These are phyloP conservation scores for Tuberolachnus salignus DNA, from an alignment of 2,888 invertebrate genomes.

Conservation along the genomic window DNA sequence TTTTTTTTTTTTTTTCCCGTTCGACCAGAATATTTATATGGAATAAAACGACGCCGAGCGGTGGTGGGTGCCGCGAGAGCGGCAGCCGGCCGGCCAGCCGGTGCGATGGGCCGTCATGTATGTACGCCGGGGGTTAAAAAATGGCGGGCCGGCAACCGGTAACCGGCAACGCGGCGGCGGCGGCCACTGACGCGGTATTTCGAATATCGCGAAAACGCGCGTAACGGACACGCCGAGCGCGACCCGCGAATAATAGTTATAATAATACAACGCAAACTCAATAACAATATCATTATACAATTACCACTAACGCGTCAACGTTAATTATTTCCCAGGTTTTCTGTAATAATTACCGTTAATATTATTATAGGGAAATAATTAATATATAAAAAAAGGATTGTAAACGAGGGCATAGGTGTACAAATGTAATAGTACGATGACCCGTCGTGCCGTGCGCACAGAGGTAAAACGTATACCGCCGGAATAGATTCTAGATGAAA, in stretches of 20 bases:
- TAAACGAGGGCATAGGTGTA: too few species aligned
- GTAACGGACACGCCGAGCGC: neutral
- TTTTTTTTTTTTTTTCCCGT: neutral
- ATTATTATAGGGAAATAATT: neutral
- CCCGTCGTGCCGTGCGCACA: too few species aligned
- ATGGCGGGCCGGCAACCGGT: slow-evolving; percentile 44
- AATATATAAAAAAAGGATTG: neutral
- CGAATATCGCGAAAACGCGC: slow-evolving; percentile 37
- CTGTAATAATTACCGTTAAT: neutral
- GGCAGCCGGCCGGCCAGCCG: neutral
- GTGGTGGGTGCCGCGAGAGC: neutral
- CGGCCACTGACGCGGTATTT: slow-evolving; percentile 17
- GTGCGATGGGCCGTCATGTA: too few species aligned
- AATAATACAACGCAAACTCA: neutral
- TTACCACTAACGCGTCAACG: neutral
- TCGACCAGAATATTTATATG: neutral
- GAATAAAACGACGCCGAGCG: neutral
- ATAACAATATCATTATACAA: neutral
- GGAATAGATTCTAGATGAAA: too few species aligned
- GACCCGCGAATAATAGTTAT: too few species aligned
- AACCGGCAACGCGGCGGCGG: slow-evolving; percentile 27
- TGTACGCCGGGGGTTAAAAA: slow-evolving; percentile 34
- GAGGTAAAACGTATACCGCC: too few species aligned
- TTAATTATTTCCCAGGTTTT: neutral
- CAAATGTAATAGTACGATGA: too few species aligned